These are phyloP conservation scores for Halocynthia roretzi DNA, from an alignment of 23 tunicate genomes.

Conservation along the genomic window DNA sequence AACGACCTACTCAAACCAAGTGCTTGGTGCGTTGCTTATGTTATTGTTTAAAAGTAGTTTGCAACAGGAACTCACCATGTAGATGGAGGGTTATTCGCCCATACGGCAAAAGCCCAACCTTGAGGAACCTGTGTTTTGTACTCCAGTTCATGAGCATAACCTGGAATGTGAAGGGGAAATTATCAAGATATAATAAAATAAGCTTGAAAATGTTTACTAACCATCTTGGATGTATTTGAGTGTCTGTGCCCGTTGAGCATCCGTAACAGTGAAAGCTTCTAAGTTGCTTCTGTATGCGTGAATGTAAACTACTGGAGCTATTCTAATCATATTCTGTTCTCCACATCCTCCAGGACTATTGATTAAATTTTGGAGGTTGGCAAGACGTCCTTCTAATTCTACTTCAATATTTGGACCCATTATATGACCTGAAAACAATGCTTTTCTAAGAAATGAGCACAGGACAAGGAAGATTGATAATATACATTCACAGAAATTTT, in stretches of 20 bases:
- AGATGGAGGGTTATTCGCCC: neutral
- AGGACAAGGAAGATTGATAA: neutral
- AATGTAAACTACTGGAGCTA: neutral
- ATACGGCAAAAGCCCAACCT: neutral
- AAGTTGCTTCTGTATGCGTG: neutral
- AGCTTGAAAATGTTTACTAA: neutral
- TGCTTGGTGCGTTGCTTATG: no score
- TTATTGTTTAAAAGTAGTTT: no score
- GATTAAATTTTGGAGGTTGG: neutral
- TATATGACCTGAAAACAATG: neutral
- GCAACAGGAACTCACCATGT: neutral
- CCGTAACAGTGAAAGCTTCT: neutral
- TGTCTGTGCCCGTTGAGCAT: conserved; percentile 4
- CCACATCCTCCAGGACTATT: neutral
- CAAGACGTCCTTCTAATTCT: neutral
- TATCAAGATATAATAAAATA: neutral
- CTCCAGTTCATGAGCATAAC: neutral
- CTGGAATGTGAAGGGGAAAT: neutral
- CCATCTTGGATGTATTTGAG: neutral
- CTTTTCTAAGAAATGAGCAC: no score
- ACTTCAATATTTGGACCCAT: conserved; percentile 9
- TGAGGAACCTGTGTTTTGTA: neutral
- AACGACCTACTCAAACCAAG: no score
- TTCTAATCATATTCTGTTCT: conserved; percentile 7
- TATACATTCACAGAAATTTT: conserved; percentile 13